Evolutionary conservation across 2,113 vertebrate genomes (phyloP), one percentile per base, ranked within the genome.

Genomic region (Lepisosteus osseus): DNA sequence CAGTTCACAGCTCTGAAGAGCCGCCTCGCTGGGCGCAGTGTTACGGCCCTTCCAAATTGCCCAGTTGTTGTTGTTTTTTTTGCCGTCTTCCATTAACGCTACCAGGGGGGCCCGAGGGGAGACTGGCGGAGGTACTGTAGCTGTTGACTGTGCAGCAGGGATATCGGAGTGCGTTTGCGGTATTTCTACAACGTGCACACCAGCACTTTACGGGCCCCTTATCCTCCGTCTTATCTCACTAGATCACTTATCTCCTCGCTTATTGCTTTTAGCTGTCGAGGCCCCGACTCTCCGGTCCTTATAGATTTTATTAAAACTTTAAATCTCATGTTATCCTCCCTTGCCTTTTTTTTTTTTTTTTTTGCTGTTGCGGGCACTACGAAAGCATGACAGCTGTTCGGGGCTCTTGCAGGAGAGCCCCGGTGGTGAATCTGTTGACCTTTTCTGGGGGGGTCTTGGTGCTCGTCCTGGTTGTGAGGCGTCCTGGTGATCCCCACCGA

Each of bases 1-100:
- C 74, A 59, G 68, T 11, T 29, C 29, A 29, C 29, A 29, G 29
- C 29, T 29, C 29, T 29, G 29, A 29, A 29, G 29, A 29, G 9
- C 47, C 9, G 63, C 72, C 74, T 70, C 66, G 69, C 76, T 77
- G 72, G 78, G 71, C 70, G 77, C 71, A 73, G 71, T 71, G 66
- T 75, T 80, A 77, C 70, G 69, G 55, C 63, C 71, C 72, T 71
- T 29, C 71, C 73, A 78, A 80, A 83, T 80, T 70, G 69, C 67
- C 61, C 68, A 29, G 29, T 29, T 29, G 29, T 29, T 29, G 29
- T 29, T 29, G 17, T 29, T 29, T 29, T 42, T 41, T 76, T 80
- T 74, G 69, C 70, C 65, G 67, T 72, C 56, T 54, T 75, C 76
- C 73, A 80, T 77, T 80, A 78, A 62, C 55, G 61, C 71, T 68